Conservation (phyloP, 2,113 vertebrate species). For the Oenanthe melanoleuca region DNA sequence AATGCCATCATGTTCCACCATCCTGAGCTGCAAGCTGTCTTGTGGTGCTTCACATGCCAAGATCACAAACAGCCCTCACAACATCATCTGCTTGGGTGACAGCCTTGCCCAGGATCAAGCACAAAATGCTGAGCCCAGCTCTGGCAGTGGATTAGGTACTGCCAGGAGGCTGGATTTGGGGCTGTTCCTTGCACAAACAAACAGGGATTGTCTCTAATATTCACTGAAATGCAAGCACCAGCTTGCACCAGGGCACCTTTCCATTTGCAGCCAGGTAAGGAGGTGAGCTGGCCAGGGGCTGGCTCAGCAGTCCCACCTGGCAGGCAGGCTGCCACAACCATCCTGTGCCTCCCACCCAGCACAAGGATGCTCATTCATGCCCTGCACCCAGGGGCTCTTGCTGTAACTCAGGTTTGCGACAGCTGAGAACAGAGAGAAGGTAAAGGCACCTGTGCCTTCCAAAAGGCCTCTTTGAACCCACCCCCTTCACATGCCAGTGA, state of each 20-base stretch:
- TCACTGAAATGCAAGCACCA: neutral
- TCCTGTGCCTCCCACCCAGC: neutral
- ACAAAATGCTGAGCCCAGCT: neutral
- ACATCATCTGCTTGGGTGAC: neutral
- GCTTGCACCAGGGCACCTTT: rapidly evolving
- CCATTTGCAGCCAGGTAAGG: neutral
- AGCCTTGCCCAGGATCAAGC: neutral
- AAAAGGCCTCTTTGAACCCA: neutral
- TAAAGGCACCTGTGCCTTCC: neutral
- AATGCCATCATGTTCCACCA: rapidly evolving
- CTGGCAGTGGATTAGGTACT: neutral
- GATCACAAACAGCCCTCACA: neutral
- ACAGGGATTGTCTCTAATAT: neutral
- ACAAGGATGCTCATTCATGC: rapidly evolving
- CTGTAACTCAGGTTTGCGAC: rapidly evolving
- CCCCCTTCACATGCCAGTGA: rapidly evolving
- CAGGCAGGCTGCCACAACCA: neutral
- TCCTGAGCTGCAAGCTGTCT: neutral
- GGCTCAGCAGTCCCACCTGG: neutral
- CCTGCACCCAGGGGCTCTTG: neutral
- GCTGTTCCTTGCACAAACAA: neutral
- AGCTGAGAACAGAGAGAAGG: neutral
- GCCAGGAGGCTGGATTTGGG: neutral
- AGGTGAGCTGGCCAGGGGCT: neutral
- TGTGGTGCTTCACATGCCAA: neutral